These are phyloP conservation scores for Rhaphigaster nebulosa DNA, from an alignment of 2,888 invertebrate genomes.

Conservation along the genomic window DNA sequence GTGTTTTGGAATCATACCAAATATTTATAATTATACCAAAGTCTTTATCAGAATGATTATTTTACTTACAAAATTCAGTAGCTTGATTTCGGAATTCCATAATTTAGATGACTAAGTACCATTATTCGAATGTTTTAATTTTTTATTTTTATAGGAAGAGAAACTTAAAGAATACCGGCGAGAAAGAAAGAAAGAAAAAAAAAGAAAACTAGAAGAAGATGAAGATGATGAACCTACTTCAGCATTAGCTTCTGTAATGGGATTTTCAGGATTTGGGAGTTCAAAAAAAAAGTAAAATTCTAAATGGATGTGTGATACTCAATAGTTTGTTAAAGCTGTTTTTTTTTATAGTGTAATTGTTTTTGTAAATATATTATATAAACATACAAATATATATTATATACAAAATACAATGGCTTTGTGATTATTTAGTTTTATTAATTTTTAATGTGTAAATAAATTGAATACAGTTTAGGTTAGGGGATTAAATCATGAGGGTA, in stretches of 20 bases:
- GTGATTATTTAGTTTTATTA: background rate
- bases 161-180: conserved; percentile 89
- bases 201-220: conserved; percentile 83
- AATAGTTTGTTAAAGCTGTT: background rate
- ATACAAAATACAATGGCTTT: background rate
- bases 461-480: too few relatives aligned
- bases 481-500: too few relatives aligned
- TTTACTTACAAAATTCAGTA: too few relatives aligned
- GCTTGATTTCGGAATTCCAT: too few relatives aligned
- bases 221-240: conserved; percentile 71
- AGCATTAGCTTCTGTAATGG: conserved; percentile 93
- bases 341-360: background rate
- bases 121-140: background rate
- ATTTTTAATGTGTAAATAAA: background rate
- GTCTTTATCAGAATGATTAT: too few relatives aligned
- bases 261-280: conserved; percentile 92
- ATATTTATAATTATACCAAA: too few relatives aligned
- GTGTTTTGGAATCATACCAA: too few relatives aligned
- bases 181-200: conserved; percentile 90
- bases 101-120: too few relatives aligned
- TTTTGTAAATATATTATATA: conserved; percentile 46
- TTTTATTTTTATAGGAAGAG: conserved; percentile 77
- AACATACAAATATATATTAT: background rate
- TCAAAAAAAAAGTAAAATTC: conserved; percentile 77
- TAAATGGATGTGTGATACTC: background rate